phyloP scores from a whole-genome alignment of 2,888 invertebrate genomes.

The Congeria kusceri region DNA sequence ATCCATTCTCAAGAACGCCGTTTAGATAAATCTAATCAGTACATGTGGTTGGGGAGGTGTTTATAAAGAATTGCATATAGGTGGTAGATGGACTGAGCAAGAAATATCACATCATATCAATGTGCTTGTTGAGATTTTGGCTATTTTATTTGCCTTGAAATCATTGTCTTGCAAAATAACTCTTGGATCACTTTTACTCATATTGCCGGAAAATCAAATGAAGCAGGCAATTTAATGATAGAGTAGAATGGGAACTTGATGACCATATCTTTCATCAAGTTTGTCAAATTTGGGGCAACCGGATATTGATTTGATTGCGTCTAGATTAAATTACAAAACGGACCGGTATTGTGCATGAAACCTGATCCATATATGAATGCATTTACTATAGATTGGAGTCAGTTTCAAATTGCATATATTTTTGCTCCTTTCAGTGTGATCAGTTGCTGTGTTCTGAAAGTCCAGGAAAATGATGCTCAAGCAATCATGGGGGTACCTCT shows the following conservation, averaged over 20 bases:
- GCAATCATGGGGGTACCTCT: conserved; percentile 9
- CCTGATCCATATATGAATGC: conserved; percentile 45
- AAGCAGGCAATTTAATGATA: conserved; percentile 11
- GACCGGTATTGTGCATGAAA: conserved; percentile 24
- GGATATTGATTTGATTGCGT: conserved; percentile 45
- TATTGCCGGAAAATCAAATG: too few relatives aligned
- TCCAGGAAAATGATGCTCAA: not conserved
- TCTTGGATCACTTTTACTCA: too few relatives aligned
- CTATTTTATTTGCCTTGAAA: too few relatives aligned
- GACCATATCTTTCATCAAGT: conserved; percentile 16
- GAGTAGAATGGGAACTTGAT: conserved; percentile 27
- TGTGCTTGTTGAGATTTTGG: too few relatives aligned
- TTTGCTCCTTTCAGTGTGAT: conserved; percentile 45
- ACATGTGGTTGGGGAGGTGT: too few relatives aligned
- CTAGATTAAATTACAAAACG: conserved; percentile 31
- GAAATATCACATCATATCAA: too few relatives aligned
- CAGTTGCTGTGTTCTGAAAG: conserved; percentile 28
- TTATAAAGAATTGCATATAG: too few relatives aligned
- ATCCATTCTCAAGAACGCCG: too few relatives aligned
- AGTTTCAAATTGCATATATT: conserved; percentile 25
- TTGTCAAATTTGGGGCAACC: conserved; percentile 7
- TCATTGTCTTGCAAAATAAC: too few relatives aligned
- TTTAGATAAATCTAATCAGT: too few relatives aligned
- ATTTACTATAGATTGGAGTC: conserved; percentile 37
- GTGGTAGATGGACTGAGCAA: too few relatives aligned